A percentile compares a stretch with the other conserved stretches of the same genome.
phyloP scores from a whole-genome alignment of 2,888 invertebrate species.

The Caenorhabditis becei region DNA sequence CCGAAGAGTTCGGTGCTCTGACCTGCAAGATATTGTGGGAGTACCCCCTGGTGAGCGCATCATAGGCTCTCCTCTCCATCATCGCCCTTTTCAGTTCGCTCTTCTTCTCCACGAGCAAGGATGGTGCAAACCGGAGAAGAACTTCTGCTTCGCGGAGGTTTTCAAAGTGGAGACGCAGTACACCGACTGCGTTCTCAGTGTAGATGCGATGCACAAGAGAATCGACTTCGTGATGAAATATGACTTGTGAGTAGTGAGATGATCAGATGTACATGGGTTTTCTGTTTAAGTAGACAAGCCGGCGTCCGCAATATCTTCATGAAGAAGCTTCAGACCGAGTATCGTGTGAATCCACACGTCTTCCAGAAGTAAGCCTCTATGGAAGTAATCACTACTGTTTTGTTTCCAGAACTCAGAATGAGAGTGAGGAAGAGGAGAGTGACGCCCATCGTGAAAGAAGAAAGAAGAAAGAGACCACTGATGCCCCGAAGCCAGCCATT shows the following conservation, averaged over 20 bases:
- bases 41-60: background rate
- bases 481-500: too few relatives aligned
- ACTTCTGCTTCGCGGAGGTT: slow-evolving; percentile 13
- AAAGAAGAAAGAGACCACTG: too few relatives aligned
- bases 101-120: slow-evolving; percentile 38
- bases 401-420: too few relatives aligned
- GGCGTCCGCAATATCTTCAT: background rate
- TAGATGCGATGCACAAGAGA: background rate
- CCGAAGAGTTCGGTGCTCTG: too few relatives aligned
- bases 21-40: too few relatives aligned
- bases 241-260: background rate
- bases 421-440: slow-evolving; percentile 1
- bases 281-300: too few relatives aligned
- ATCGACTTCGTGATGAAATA: slow-evolving; percentile 10
- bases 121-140: background rate
- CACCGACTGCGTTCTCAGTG: background rate
- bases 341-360: too few relatives aligned
- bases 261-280: background rate
- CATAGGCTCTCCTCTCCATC: too few relatives aligned
- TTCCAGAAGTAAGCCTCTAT: too few relatives aligned
- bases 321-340: background rate
- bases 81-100: slow-evolving; percentile 24
- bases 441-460: too few relatives aligned
- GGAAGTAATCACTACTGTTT: too few relatives aligned
- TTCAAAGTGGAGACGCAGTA: background rate